Base-by-base conservation (phyloP, 2,113 vertebrate species). In the Hepsetus odoe region DNA sequence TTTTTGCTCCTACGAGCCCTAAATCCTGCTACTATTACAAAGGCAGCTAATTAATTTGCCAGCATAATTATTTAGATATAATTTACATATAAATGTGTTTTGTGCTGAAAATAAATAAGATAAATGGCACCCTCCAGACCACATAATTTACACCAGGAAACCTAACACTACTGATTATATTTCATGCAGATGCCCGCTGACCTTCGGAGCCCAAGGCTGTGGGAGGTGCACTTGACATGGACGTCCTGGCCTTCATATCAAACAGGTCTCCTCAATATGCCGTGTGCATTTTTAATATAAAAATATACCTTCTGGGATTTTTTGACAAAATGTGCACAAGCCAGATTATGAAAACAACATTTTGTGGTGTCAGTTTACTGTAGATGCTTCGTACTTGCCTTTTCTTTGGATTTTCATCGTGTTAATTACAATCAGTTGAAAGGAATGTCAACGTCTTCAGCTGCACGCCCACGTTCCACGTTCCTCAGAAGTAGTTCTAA, bases 11-110 rank as follows among this genome's bases (percentile, higher is more conserved):
- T 88, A 87, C 82, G 80, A 89, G 81, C 89, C 79, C 64, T 82
- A 89, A 83, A 88, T 77, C 82, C 70, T 85, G 89, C 80, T 84
- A 85, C 80, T 79, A 69, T 82, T 86, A 79, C 80, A 61, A 78
- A 56, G 76, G 67, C 74, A 84, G 82, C 89, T 87, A 90, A 92
- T 93, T 92, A 90, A 91, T 91, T 93, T 93, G 89, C 87, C 85
- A 86, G 94, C 91, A 91, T 89, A 88, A 90, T 93, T 94, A 92
- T 92, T 93, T 92, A 87, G 92, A 91, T 93, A 94, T 93, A 84
- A 96, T 96, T 96, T 96, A 92, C 94, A 96, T 95, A 93, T 93
- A 95, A 96, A 97, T 96, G 93, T 87, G 86, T 90, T 93, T 88
- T 83, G 83, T 20, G 74, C 87, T 80, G 74, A 85, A 89, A 91